These are phyloP conservation scores for Meda fulgida DNA, from an alignment of 2,797 vertebrate species.

Conservation along the genomic window DNA sequence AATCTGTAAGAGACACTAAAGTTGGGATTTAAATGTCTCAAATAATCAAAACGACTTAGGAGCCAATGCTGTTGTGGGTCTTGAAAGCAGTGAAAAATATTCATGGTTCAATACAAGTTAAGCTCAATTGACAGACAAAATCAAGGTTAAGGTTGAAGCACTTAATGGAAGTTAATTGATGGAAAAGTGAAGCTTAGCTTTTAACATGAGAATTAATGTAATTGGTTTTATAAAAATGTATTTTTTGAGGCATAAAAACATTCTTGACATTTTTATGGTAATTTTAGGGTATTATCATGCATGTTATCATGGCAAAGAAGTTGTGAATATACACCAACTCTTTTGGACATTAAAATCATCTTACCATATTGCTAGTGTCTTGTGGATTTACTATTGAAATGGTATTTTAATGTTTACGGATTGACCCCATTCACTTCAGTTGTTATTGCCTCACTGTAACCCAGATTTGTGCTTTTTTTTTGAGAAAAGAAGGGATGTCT, in stretches of 20 bases:
- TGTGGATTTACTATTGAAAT: background rate
- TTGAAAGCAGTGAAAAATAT: background rate
- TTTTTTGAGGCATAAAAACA: background rate
- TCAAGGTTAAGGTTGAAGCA: background rate
- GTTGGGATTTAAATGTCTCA: constrained; percentile 22
- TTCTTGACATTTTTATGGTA: background rate
- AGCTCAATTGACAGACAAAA: constrained; percentile 1
- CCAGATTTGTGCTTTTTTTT: constrained; percentile 8
- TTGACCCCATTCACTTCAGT: background rate
- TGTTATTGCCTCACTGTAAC: background rate
- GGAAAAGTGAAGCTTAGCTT: no score
- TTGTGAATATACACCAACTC: background rate
- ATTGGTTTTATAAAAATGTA: no score
- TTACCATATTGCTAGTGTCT: background rate
- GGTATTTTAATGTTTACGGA: background rate
- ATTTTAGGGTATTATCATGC: background rate
- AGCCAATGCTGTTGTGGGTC: background rate
- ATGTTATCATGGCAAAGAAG: background rate
- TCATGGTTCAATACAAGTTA: background rate
- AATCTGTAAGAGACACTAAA: constrained; percentile 34
- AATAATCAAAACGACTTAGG: constrained; percentile 13
- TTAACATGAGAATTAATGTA: no score
- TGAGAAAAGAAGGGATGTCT: background rate
- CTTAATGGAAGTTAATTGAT: background rate
- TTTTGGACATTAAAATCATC: background rate